phyloP scores from a whole-genome alignment of 2,113 vertebrate species.

The Ellobius talpinus region DNA sequence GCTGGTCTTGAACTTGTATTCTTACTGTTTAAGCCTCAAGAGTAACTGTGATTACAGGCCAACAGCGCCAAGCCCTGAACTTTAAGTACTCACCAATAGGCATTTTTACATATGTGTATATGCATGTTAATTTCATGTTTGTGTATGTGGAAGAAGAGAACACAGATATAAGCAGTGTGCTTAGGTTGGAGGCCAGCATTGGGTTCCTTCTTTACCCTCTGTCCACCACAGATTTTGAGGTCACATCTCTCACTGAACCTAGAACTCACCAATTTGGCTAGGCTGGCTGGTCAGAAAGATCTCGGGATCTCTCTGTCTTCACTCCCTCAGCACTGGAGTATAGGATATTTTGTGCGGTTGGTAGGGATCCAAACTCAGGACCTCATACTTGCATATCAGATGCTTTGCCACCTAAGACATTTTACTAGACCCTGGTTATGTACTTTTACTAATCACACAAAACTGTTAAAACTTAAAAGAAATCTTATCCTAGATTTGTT shows the following conservation, averaged over 20 bases:
- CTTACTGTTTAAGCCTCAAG: neutral
- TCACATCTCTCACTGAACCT: neutral
- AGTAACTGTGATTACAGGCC: neutral
- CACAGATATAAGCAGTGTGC: neutral
- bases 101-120: neutral
- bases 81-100: neutral
- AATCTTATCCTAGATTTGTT: neutral
- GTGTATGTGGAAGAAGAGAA: neutral
- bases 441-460: neutral
- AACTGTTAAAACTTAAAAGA: neutral
- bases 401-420: neutral
- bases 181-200: neutral
- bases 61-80: neutral
- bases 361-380: neutral
- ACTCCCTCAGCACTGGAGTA: neutral
- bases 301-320: neutral
- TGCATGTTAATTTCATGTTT: neutral
- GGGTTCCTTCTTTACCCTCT: neutral
- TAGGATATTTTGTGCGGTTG: neutral
- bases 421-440: neutral
- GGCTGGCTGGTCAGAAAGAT: neutral
- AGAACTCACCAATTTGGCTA: neutral
- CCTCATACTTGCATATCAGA: neutral
- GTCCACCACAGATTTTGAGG: neutral
- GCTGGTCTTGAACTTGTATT: neutral